Evolutionary conservation across 2,113 vertebrate species (phyloP), one percentile per base, ranked within the genome.

Genomic region (Myotis davidii): DNA sequence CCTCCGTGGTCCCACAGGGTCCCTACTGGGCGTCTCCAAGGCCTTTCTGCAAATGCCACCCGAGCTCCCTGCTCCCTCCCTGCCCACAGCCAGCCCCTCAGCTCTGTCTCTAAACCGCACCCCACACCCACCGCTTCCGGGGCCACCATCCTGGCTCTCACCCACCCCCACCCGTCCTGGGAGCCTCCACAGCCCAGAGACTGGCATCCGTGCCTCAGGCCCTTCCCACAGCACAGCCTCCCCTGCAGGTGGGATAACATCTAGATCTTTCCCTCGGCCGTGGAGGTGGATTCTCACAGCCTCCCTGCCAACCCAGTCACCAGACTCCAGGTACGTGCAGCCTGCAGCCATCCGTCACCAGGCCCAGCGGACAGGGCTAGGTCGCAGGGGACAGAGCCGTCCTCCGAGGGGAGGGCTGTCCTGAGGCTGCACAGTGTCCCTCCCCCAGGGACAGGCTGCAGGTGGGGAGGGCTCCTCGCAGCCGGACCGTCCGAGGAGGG

Each of bases 1-100:
- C 21, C 0, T 34, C 61, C 0, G 2, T 50, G 6, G 8, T 37
- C 48, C 61, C 4, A 0, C 0, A 7, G 21, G 45, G 25, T 16
- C 42, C 32, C 18, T 9, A 0, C 14, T 1, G 65, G 69, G 23
- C 16, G 7, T 12, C 87, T 78, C 1, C 0, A 11, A 20, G 65
- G 65, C 16, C 16, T n/a, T 67, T n/a, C 23, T 8, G 39, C 79
- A 39, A 34, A 45, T 16, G 25, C 13, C 32, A 13, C 64, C 37
- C 2, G 17, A 87, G 16, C 27, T 18, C 34, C 77, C 59, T 45
- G 23, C 32, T 37, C n/a, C 29, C 39, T 3, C 56, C 2, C 59
- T 25, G 14, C 45, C 20, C 23, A 6, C 4, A 4, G 69, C 42
- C 21, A 3, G 2, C 2, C 32, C 23, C 0, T 17, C 65, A 5